Evolutionary conservation across 2,113 vertebrate species (phyloP).

Genomic region (Microtus ochrogaster): DNA sequence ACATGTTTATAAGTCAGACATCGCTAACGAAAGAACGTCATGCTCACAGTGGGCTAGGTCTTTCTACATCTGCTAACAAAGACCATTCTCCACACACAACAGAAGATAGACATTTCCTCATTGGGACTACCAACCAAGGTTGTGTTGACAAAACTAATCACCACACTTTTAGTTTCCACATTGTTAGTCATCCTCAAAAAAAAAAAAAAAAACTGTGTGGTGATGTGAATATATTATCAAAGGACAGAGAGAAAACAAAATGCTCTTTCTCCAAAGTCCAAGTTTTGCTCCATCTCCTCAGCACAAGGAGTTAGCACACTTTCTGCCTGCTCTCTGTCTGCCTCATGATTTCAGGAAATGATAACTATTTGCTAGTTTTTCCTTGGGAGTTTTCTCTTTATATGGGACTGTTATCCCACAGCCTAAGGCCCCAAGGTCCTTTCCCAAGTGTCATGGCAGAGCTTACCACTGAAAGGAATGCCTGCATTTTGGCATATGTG

Average conservation of each 20-base stretch:
- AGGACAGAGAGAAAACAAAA: not conserved
- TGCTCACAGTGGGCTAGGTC: not conserved
- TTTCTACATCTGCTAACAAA: not conserved
- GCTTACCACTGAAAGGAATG: not conserved
- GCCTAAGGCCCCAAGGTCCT: not conserved
- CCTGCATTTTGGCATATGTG: not conserved
- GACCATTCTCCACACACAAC: not conserved
- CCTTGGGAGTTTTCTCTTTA: not conserved
- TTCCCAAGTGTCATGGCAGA: not conserved
- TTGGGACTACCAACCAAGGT: not conserved
- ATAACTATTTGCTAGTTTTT: not conserved
- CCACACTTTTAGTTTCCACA: not conserved
- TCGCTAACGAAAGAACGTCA: not conserved
- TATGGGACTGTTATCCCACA: not conserved
- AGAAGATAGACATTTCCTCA: not conserved
- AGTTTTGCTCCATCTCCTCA: not conserved
- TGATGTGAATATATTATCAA: not conserved
- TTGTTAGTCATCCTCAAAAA: not conserved
- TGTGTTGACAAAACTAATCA: not conserved
- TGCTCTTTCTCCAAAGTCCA: not conserved
- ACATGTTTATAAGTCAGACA: not conserved
- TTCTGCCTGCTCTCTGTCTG: too few species aligned
- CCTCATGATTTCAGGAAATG: not conserved
- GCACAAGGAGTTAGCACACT: not conserved
- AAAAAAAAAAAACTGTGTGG: not conserved